Base-by-base conservation (phyloP, 35 echinoderm and acorn worm genomes). In the Holothuria glaberrima region DNA sequence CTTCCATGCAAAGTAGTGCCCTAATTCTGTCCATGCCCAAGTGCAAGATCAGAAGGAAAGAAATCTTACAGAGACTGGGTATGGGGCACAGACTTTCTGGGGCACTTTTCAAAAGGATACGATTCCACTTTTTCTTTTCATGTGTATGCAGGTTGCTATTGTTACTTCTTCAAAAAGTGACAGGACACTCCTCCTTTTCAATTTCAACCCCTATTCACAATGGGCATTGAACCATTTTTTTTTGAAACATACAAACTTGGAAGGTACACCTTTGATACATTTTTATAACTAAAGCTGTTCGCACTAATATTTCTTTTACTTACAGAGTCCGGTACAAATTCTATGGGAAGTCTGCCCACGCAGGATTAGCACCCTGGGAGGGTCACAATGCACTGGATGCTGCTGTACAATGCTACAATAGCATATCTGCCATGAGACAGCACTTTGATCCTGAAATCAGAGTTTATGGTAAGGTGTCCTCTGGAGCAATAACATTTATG, bases 341-440 rank as follows among this genome's bases (percentile, higher is more conserved):
- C 79, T 79, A 87, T 75, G 95, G 95, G 2, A 83, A 69, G 52
- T 80, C 92, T 78, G 74, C 95, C 20, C 86, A 97, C 56, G 95
- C 95, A 19, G 75, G 92, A 28, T 80, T 88, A 14, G 82, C 86
- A 63, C 95, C 95, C 20, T 97, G 95, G 95, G 68, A 92, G 54
- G 95, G 95, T 2, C 56, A 78, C 45, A 97, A 97, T 82, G 95
- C 95, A 12, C 26, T 97, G 29, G 95, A 97, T 87, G 95, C 95
- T 41, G 95, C 95, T 16, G 95, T 97, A 1, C 89, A 89, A 84
- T 97, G 89, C 38, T 97, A 97, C 60, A 89, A 58, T 12, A 89
- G 50, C 57, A 93, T 97, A 26, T 83, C 84, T 25, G 90, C 83
- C 30, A 88, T 97, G 44, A 94, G 95, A 72, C 92, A 97, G 65